These are phyloP conservation scores for Pseudomyrmex cubaensis DNA, from an alignment of 1,140 invertebrate species.

Conservation along the genomic window DNA sequence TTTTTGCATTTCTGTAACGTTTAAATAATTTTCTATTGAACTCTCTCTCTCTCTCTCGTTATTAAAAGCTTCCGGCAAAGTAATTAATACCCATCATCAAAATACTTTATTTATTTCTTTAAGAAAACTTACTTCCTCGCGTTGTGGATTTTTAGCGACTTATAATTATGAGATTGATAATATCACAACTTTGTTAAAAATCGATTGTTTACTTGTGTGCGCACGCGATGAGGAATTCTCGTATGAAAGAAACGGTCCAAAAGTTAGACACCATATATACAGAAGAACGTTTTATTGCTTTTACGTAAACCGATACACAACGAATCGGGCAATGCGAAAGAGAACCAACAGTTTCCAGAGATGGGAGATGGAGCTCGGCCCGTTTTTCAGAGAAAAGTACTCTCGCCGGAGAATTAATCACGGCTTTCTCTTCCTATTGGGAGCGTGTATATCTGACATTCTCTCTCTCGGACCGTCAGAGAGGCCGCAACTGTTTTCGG, in stretches of 20 bases:
- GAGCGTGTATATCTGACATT: slow-evolving; percentile 43
- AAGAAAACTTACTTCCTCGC: neutral
- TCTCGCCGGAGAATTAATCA: slow-evolving; percentile 67
- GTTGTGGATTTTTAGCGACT: neutral
- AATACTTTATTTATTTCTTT: neutral
- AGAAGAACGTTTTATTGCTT: slow-evolving; percentile 51
- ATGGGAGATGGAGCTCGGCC: slow-evolving; percentile 38
- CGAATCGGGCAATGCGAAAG: slow-evolving; percentile 53
- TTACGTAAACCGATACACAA: slow-evolving; percentile 55
- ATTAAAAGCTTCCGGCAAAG: too few species aligned
- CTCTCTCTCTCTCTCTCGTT: too few species aligned
- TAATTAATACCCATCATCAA: too few species aligned
- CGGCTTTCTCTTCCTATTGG: slow-evolving; percentile 51
- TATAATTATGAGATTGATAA: neutral
- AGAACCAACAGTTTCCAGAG: slow-evolving; percentile 54
- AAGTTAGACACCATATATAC: slow-evolving; percentile 48
- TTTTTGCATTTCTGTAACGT: too few species aligned
- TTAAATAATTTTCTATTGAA: too few species aligned
- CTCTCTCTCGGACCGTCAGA: slow-evolving; percentile 49
- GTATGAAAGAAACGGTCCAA: slow-evolving; percentile 1
- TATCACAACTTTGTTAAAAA: too few species aligned
- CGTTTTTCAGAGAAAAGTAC: slow-evolving; percentile 65
- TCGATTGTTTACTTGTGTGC: too few species aligned
- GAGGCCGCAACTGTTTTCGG: slow-evolving; percentile 43
- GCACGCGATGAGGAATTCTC: too few species aligned